A percentile compares a stretch with the other conserved stretches of the same genome.
Conservation (phyloP, 2,113 vertebrate genomes). For the Leuciscus idus region DNA sequence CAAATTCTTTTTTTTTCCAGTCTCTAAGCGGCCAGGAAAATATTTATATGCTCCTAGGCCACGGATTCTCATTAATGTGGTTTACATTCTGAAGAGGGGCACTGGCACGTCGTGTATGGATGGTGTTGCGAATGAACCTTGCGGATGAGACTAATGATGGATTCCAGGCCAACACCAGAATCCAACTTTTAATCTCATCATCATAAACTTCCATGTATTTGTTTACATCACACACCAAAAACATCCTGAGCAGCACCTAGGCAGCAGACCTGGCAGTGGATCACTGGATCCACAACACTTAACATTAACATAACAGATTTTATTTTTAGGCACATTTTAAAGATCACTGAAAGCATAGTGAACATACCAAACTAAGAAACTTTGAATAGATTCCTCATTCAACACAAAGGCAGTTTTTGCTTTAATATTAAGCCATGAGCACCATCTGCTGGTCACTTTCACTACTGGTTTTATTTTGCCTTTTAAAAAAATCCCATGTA, state of each 20-base stretch:
- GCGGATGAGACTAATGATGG: background rate
- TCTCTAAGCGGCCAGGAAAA: conserved; percentile 15
- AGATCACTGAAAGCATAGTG: background rate
- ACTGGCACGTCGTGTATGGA: conserved; percentile 21
- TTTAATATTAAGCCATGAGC: conserved; percentile 34
- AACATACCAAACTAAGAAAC: background rate
- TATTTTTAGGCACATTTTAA: background rate
- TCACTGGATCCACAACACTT: background rate
- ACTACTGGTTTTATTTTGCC: background rate
- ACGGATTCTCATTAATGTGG: conserved; percentile 1
- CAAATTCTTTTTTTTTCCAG: background rate
- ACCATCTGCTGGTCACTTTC: conserved; percentile 60
- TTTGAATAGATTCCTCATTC: background rate
- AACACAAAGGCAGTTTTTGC: background rate
- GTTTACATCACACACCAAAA: conserved; percentile 38
- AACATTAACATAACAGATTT: background rate
- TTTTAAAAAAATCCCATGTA: too few relatives aligned
- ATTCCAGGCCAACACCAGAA: conserved; percentile 34
- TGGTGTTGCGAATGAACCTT: background rate
- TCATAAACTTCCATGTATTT: conserved; percentile 11
- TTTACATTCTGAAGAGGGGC: conserved; percentile 50
- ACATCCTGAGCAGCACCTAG: conserved; percentile 36
- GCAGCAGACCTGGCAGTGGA: background rate
- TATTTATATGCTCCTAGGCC: background rate
- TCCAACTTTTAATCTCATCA: conserved; percentile 26